Evolutionary conservation across 1,140 invertebrate genomes (phyloP), one percentile per base, ranked within the genome.

Genomic region (Ostrea edulis): DNA sequence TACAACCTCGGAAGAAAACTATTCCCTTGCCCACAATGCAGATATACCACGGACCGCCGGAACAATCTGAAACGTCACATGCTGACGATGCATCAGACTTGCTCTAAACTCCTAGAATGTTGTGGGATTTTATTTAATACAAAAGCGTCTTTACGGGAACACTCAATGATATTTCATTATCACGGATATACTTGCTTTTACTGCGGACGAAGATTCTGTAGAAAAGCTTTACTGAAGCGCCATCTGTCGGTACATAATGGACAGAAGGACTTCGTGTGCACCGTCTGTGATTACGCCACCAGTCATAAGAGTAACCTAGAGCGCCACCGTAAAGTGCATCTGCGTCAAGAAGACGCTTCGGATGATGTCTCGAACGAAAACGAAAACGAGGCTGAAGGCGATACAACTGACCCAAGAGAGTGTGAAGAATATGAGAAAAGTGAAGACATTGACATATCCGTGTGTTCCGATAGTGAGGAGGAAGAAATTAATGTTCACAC

Each of bases 301-400:
- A 95, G 94, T 82, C 95, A 96, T 91, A 96, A 96, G 90, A 95
- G 94, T 86, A 96, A 96, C 87, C 90, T 96, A 71, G 95, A 95
- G 87, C 92, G 95, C 8, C 95, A 96, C 89, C 88, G 91, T 55
- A 93, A 93, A 65, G 93, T 94, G 51, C 93, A 94, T 85, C 86
- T 89, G 51, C 87, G 92, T 51, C 91, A 92, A 22, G 93, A 93
- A 14, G 91, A 92, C 77, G 87, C 84, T 62, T 77, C 52, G 62
- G 87, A 86, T 25, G 82, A 88, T n/a, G 83, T 82, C 51, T 65
- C 29, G 1, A 65, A 52, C n/a, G 51, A 68, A 22, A 87, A 68
- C 51, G 55, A 25, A 29, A 17, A 29, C 68, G 84, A 29, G 25
- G 68, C 20, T 29, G 77, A 52, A 65, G 17, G 5, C 14, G 62